These are phyloP conservation scores for Pseudococcus viburni DNA, from an alignment of 2,888 invertebrate species.

Conservation along the genomic window DNA sequence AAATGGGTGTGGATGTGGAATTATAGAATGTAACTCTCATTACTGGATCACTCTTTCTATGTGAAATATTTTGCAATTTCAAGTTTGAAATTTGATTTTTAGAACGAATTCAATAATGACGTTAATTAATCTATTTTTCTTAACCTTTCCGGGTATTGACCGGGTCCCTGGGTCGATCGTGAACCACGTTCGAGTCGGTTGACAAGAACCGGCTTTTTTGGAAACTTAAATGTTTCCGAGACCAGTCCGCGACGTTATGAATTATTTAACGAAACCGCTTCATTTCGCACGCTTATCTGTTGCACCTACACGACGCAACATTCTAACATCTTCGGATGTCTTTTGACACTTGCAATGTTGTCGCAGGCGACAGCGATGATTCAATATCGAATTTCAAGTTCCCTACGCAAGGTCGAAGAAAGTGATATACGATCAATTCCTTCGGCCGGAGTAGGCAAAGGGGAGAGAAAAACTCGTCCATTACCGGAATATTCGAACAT, in stretches of 20 bases:
- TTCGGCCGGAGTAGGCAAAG: not conserved
- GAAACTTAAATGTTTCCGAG: not conserved
- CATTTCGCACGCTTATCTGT: not conserved
- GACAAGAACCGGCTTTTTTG: not conserved
- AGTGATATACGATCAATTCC: conserved; percentile 35
- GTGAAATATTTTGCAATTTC: too few species aligned
- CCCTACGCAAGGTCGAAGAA: conserved; percentile 47
- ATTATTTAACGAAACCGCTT: conserved; percentile 1
- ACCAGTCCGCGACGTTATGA: not conserved
- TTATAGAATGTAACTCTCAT: too few species aligned
- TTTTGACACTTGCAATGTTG: not conserved
- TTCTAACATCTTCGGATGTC: not conserved
- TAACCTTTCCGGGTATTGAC: too few species aligned
- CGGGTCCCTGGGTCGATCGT: too few species aligned
- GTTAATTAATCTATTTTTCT: too few species aligned
- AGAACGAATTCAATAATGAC: too few species aligned
- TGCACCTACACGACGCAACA: not conserved
- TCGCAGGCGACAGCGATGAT: not conserved
- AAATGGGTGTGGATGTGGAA: too few species aligned
- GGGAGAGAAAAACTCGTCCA: conserved; percentile 18
- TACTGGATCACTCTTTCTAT: too few species aligned
- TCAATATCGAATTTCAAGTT: conserved; percentile 52
- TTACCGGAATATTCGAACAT: conserved; percentile 30
- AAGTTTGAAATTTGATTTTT: too few species aligned
- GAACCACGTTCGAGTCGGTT: too few species aligned